Conservation (phyloP, 2,113 vertebrate species). For the Rhea americana region DNA sequence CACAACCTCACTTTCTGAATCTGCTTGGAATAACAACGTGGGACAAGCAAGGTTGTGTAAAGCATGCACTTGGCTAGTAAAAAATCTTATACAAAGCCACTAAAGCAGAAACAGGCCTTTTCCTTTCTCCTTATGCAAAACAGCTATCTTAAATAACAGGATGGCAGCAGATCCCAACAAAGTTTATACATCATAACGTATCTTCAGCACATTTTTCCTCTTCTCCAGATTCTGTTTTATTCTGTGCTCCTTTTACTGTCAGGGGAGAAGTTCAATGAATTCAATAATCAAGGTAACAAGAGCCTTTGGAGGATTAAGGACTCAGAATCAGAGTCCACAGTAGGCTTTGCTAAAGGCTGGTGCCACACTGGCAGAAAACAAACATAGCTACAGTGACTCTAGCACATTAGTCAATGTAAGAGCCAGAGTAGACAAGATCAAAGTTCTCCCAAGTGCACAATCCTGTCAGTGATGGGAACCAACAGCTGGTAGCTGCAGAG, state of each 20-base stretch:
- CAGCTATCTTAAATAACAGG: background rate
- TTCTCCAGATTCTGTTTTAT: background rate
- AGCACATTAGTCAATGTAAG: background rate
- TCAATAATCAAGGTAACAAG: background rate
- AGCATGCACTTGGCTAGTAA: background rate
- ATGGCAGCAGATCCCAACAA: background rate
- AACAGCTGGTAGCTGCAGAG: too few relatives aligned
- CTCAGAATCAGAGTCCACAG: rapidly evolving
- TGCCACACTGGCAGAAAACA: background rate
- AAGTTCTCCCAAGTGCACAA: background rate
- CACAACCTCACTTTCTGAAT: background rate
- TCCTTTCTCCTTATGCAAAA: background rate
- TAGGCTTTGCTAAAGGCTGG: background rate
- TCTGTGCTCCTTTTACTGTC: background rate
- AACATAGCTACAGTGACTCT: rapidly evolving
- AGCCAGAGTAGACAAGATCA: background rate
- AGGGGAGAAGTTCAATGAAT: background rate
- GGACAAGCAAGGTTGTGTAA: background rate
- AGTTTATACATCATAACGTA: background rate
- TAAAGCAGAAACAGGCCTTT: background rate
- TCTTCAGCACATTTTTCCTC: background rate
- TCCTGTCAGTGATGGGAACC: too few relatives aligned
- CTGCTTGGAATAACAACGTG: background rate
- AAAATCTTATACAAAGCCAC: background rate
- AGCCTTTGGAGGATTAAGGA: background rate